Evolutionary conservation across 2,113 vertebrate species (phyloP).

Genomic region (Bubo bubo): DNA sequence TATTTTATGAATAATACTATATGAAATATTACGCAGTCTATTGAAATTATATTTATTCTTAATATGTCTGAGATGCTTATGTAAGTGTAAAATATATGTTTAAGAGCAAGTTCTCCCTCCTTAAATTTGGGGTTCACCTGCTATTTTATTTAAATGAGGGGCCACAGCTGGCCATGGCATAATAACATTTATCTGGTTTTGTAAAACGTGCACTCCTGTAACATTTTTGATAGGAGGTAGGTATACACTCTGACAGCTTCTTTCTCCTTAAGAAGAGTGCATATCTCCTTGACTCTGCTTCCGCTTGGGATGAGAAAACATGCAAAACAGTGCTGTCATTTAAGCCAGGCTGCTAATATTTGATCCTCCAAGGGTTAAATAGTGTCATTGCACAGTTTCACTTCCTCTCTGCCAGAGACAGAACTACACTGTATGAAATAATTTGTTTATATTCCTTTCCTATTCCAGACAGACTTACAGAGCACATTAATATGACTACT

Average conservation of each 20-base stretch:
- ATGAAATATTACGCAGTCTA: not conserved
- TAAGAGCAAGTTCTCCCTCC: not conserved
- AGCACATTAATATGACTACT: not conserved
- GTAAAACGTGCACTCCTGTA: not conserved
- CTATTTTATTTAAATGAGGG: not conserved
- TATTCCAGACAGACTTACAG: not conserved
- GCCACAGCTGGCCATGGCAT: not conserved
- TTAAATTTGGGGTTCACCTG: not conserved
- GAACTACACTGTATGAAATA: not conserved
- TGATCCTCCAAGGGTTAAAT: conserved; percentile 23
- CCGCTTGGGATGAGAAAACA: not conserved
- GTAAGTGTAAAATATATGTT: not conserved
- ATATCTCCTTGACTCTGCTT: not conserved
- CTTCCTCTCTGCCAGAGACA: not conserved
- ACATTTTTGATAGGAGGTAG: not conserved
- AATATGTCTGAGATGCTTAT: not conserved
- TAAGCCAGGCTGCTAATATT: not conserved
- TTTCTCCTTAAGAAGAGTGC: not conserved
- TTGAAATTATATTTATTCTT: not conserved
- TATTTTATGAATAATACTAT: not conserved
- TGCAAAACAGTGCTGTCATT: not conserved
- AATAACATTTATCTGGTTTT: not conserved
- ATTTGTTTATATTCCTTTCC: conserved; percentile 37
- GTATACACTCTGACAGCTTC: not conserved
- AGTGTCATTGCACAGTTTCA: not conserved